These are phyloP conservation scores for Scolanthus callimorphus DNA, from an alignment of 92 coral and sea anemone genomes.

Conservation along the genomic window DNA sequence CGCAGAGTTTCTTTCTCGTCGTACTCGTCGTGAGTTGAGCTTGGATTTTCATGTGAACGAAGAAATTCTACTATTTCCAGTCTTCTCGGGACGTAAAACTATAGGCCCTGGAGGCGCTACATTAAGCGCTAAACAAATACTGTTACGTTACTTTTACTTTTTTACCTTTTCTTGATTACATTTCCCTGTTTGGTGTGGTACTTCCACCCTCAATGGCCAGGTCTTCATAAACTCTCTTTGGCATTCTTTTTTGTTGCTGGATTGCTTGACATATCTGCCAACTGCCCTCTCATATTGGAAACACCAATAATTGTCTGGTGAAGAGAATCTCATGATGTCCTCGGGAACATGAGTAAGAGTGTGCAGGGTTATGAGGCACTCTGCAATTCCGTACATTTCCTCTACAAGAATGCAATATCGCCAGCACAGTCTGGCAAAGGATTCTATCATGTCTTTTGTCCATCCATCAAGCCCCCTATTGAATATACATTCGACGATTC, in stretches of 20 bases:
- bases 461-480: slow-evolving; percentile 50
- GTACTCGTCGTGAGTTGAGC: no score
- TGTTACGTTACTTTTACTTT: no score
- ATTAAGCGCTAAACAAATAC: no score
- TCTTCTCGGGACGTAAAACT: no score
- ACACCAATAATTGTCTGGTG: slow-evolving; percentile 67
- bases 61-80: no score
- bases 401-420: slow-evolving; percentile 44
- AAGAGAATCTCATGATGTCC: slow-evolving; percentile 44
- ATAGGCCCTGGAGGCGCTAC: no score
- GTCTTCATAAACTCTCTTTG: slow-evolving; percentile 52
- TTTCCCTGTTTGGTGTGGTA: slow-evolving; percentile 1
- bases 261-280: slow-evolving; percentile 36
- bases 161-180: not conserved
- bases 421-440: slow-evolving; percentile 29
- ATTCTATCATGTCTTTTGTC: slow-evolving; percentile 46
- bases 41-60: no score
- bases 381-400: slow-evolving; percentile 40
- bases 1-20: no score
- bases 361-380: slow-evolving; percentile 50
- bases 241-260: slow-evolving; percentile 47
- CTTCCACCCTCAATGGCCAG: slow-evolving; percentile 8
- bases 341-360: slow-evolving; percentile 46
- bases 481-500: slow-evolving; percentile 43
- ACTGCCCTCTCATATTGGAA: slow-evolving; percentile 57